Conservation (phyloP, 2,113 vertebrate species). For the Chauna torquata region DNA sequence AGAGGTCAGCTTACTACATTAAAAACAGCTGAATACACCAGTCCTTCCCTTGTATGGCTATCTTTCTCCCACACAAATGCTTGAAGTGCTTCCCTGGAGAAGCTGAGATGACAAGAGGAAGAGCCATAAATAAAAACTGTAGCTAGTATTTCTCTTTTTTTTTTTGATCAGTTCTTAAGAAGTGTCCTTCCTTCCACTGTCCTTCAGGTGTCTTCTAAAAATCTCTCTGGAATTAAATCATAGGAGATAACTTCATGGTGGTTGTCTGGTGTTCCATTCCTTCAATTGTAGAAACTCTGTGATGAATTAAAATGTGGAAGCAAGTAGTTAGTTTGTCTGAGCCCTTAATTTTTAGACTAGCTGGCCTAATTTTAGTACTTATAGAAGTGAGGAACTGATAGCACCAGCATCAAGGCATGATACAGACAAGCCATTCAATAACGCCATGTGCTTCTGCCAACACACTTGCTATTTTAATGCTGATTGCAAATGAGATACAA, state of each 20-base stretch:
- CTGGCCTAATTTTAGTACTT: constrained; percentile 31
- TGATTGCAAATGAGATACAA: constrained; percentile 4
- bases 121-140: not conserved
- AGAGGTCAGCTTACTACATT: not conserved
- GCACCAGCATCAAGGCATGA: not conserved
- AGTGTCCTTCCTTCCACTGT: not conserved
- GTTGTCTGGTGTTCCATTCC: not conserved
- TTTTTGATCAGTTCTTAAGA: not conserved
- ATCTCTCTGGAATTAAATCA: not conserved
- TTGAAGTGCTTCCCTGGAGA: not conserved
- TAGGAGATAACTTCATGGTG: not conserved
- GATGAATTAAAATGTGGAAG: not conserved
- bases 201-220: not conserved
- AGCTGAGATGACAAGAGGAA: not conserved
- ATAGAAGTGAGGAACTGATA: constrained; percentile 24
- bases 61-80: not conserved
- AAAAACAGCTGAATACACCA: not conserved
- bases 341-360: constrained; percentile 21
- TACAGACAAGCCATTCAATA: constrained; percentile 21
- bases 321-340: constrained; percentile 1
- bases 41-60: not conserved
- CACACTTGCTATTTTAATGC: constrained; percentile 45
- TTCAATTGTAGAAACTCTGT: not conserved
- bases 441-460: constrained; percentile 7
- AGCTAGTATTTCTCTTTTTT: not conserved